Conservation (phyloP, 2,888 invertebrate genomes). For the Temnothorax unifasciatus region DNA sequence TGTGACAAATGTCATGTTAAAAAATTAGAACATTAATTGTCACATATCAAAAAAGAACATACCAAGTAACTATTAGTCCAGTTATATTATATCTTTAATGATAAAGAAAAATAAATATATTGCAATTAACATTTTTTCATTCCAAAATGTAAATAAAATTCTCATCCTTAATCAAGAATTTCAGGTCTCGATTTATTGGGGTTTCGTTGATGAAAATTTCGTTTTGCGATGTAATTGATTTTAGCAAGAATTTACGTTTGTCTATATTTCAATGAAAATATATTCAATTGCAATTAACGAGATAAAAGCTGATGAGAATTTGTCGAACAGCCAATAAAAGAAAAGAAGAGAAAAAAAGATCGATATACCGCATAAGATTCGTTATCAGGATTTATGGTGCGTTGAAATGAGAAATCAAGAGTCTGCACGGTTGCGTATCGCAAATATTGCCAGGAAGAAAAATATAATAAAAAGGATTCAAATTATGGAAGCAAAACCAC, state of each 20-base stretch:
- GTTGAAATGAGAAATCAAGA: not conserved
- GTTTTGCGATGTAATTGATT: constrained; percentile 9
- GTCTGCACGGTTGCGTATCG: not conserved
- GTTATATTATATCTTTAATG: not conserved
- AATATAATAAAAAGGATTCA: constrained; percentile 11
- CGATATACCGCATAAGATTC: not conserved
- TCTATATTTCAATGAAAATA: not conserved
- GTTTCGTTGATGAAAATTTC: not conserved
- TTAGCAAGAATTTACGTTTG: constrained; percentile 8
- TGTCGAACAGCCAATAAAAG: not conserved
- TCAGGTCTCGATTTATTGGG: not conserved
- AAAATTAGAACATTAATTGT: not conserved
- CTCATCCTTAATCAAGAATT: not conserved
- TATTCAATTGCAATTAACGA: not conserved
- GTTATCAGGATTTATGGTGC: not conserved
- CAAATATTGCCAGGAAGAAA: not conserved
- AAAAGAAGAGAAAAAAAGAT: not conserved
- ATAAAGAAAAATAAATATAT: not conserved
- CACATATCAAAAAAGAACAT: not conserved
- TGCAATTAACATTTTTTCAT: not conserved
- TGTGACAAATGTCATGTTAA: not conserved
- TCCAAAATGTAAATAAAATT: not conserved
- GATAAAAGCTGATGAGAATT: not conserved
- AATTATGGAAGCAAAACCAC: constrained; percentile 40
- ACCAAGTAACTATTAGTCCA: not conserved